A percentile compares a stretch with the other conserved stretches of the same genome.
Evolutionary conservation across 2,797 vertebrate genomes (phyloP).

Genomic region (Pagetopsis macropterus): DNA sequence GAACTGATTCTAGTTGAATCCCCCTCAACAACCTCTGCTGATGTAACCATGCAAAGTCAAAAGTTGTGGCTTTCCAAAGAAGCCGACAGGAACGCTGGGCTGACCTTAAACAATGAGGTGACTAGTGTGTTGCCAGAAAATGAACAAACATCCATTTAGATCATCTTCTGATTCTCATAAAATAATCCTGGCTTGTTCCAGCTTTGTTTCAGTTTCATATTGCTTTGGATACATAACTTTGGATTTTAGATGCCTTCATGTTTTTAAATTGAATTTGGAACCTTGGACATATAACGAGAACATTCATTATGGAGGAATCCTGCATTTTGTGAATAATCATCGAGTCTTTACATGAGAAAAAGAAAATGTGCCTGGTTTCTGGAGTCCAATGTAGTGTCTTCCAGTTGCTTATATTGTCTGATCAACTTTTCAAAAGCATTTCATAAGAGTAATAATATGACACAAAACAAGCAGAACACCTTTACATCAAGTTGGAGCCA

Average conservation of each 20-base stretch:
- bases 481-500: not conserved
- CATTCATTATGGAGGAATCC: not conserved
- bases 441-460: too few species aligned
- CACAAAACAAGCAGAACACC: not conserved
- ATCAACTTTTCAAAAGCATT: not conserved
- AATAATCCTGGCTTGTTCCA: not conserved
- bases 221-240: not conserved
- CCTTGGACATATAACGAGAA: not conserved
- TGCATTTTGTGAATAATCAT: not conserved
- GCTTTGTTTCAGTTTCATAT: not conserved
- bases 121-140: not conserved
- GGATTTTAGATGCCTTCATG: not conserved
- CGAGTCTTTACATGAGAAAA: not conserved
- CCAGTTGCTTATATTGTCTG: too few species aligned
- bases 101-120: not conserved
- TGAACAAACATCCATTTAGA: not conserved
- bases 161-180: not conserved
- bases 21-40: not conserved
- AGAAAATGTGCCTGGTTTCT: not conserved
- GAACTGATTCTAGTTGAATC: not conserved
- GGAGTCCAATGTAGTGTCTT: too few species aligned
- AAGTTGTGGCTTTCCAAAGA: too few species aligned
- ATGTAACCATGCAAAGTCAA: too few species aligned
- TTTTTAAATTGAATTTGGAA: too few species aligned
- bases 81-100: too few species aligned